Evolutionary conservation across 2,888 invertebrate genomes (phyloP).

Genomic region (Dolomedes plantarius): DNA sequence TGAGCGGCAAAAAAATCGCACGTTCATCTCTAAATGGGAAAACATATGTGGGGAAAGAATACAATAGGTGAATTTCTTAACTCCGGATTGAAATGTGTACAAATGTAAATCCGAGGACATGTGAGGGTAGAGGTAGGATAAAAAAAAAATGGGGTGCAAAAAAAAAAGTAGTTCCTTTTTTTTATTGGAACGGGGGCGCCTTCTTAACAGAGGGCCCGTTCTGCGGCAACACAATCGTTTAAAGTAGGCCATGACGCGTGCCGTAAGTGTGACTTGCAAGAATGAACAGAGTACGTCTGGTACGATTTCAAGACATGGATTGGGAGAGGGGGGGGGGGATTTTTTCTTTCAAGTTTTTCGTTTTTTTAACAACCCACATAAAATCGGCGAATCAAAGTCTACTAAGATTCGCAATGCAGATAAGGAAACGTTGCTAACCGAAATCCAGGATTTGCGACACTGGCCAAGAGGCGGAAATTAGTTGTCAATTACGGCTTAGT

Average conservation of each 20-base stretch:
- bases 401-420: no score
- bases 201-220: neutral
- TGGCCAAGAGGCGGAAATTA: no score
- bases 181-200: slow-evolving; percentile 6
- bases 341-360: no score
- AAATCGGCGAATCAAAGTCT: no score
- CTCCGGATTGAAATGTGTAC: neutral
- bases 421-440: no score
- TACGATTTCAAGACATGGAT: neutral
- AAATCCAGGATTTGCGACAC: no score
- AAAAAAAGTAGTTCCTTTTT: neutral
- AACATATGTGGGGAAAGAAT: slow-evolving; percentile 9
- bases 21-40: slow-evolving; percentile 1
- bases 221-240: neutral
- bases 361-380: no score
- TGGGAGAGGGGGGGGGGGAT: neutral
- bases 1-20: neutral
- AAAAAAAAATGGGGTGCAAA: neutral
- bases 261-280: slow-evolving; percentile 4
- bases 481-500: no score
- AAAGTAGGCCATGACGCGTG: slow-evolving; percentile 63
- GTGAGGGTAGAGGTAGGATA: slow-evolving; percentile 5
- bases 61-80: slow-evolving; percentile 34
- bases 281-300: neutral
- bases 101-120: slow-evolving; percentile 21